Percentiles rank a stretch among this genome's conserved stretches.
Evolutionary conservation across 1,140 invertebrate species (phyloP).

Genomic region (Hycleus phaleratus): DNA sequence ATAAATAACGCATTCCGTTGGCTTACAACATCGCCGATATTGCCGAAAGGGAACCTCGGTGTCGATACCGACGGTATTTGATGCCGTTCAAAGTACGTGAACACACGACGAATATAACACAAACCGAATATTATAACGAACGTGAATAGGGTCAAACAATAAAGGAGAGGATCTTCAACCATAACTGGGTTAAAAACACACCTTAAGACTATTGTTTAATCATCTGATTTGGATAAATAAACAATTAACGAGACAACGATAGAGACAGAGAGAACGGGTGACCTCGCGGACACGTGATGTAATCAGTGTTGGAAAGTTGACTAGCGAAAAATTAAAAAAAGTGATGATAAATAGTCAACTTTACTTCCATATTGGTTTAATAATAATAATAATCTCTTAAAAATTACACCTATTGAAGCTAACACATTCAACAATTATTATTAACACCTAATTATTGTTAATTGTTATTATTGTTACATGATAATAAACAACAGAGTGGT

Average conservation of each 20-base stretch:
- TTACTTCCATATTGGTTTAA: conserved; percentile 18
- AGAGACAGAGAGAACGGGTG: neutral
- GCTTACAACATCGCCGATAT: conserved; percentile 18
- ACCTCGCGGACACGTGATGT: neutral
- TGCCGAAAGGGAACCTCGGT: conserved; percentile 22
- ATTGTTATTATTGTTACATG: conserved; percentile 10
- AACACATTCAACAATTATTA: conserved; percentile 25
- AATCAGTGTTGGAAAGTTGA: neutral
- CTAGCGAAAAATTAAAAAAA: neutral
- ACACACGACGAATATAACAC: conserved; percentile 17
- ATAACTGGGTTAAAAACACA: neutral
- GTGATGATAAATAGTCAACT: neutral
- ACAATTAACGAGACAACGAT: neutral
- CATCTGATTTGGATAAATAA: neutral
- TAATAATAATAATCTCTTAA: conserved; percentile 16
- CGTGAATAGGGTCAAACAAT: conserved; percentile 19
- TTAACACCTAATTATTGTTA: conserved; percentile 1
- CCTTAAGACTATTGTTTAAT: neutral
- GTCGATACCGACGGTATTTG: conserved; percentile 1
- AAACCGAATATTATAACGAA: conserved; percentile 19
- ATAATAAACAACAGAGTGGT: conserved; percentile 8
- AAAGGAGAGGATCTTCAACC: conserved; percentile 16
- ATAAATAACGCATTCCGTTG: conserved; percentile 19
- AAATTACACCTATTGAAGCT: conserved; percentile 23
- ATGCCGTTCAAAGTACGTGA: conserved; percentile 24